Conservation (phyloP, 2,888 invertebrate genomes). For the Noctua janthe region DNA sequence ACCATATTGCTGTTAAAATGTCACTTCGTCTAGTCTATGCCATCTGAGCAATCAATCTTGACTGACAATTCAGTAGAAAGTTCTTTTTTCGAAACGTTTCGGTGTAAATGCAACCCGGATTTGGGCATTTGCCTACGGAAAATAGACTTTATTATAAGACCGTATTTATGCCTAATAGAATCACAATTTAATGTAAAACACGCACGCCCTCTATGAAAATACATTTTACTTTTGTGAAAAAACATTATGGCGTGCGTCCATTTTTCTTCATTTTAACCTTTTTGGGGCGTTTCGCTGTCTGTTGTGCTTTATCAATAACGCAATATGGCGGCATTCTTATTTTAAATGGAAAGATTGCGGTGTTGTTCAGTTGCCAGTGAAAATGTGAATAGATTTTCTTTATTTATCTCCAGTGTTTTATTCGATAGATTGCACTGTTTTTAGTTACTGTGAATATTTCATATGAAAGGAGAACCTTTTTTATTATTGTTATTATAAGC, state of each 20-base stretch:
- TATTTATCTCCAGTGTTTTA: background rate
- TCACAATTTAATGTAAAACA: slow-evolving; percentile 65
- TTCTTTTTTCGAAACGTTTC: slow-evolving; percentile 12
- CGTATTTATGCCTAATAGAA: slow-evolving; percentile 73
- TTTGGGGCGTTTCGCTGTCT: slow-evolving; percentile 37
- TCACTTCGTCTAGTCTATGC: background rate
- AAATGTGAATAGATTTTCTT: background rate
- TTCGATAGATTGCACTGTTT: background rate
- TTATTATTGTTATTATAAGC: no score
- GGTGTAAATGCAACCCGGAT: slow-evolving; percentile 65
- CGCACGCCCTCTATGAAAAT: slow-evolving; percentile 56
- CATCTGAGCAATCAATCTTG: background rate
- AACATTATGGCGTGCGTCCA: slow-evolving; percentile 52
- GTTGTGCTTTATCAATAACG: slow-evolving; percentile 39
- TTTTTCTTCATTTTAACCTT: slow-evolving; percentile 61
- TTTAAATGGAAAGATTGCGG: background rate
- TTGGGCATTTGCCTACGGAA: slow-evolving; percentile 69
- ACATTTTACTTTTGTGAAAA: slow-evolving; percentile 55
- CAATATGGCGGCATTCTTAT: background rate
- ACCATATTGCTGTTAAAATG: background rate
- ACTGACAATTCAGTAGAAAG: background rate
- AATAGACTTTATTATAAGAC: slow-evolving; percentile 74
- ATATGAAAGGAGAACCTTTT: background rate
- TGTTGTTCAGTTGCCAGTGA: background rate
- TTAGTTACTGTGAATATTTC: background rate